These are phyloP conservation scores for Apis mellifera DNA, from an alignment of 1,140 invertebrate species.

Conservation along the genomic window DNA sequence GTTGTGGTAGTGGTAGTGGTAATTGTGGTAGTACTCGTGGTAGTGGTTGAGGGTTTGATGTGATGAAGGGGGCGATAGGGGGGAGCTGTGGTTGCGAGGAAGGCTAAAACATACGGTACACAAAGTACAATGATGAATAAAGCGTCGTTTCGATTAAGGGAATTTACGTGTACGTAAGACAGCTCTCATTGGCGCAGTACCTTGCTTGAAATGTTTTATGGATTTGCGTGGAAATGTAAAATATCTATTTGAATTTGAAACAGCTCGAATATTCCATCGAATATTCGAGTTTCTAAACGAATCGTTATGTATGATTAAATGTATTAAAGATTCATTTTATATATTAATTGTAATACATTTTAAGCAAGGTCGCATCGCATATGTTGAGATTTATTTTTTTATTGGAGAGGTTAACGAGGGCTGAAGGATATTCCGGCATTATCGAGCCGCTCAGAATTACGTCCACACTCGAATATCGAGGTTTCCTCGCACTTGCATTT, in stretches of 20 bases:
- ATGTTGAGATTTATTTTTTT: constrained; percentile 30
- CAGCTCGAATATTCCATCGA: background rate
- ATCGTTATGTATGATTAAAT: background rate
- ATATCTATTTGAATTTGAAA: background rate
- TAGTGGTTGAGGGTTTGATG: constrained; percentile 75
- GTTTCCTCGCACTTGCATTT: constrained; percentile 4
- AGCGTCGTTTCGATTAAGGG: constrained; percentile 6
- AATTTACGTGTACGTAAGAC: constrained; percentile 7
- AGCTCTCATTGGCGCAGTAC: background rate
- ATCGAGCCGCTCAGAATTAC: constrained; percentile 42
- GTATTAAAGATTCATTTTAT: background rate
- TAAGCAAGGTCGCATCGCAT: constrained; percentile 28
- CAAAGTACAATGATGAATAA: constrained; percentile 70
- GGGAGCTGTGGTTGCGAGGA: constrained; percentile 80
- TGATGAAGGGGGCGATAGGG: constrained; percentile 81
- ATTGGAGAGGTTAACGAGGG: constrained; percentile 38
- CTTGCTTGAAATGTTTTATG: constrained; percentile 33
- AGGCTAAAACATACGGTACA: constrained; percentile 80
- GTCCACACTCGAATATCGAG: constrained; percentile 31
- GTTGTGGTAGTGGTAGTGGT: constrained; percentile 64
- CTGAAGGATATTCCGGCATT: constrained; percentile 26
- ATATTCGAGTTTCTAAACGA: background rate
- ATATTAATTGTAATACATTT: constrained; percentile 28
- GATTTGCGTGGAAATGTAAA: background rate
- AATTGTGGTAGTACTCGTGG: constrained; percentile 57